Evolutionary conservation across 2,113 vertebrate species (phyloP).

Genomic region (Myiozetetes cayanensis): DNA sequence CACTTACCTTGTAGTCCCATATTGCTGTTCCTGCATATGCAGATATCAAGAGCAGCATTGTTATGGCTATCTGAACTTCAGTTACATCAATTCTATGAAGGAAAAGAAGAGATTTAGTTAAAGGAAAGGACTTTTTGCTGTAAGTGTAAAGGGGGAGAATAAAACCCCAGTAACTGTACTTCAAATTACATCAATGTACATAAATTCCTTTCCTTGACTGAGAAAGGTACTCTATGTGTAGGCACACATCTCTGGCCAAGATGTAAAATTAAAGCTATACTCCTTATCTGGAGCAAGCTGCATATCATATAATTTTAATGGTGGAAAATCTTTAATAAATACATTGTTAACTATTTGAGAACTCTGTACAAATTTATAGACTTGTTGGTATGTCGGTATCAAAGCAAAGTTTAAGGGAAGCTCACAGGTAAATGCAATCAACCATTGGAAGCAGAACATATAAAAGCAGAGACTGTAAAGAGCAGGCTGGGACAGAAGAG

Average conservation of each 20-base stretch:
- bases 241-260: background rate
- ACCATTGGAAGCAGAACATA: background rate
- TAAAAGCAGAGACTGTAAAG: background rate
- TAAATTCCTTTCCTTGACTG: background rate
- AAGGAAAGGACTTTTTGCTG: background rate
- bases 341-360: background rate
- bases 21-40: constrained; percentile 84
- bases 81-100: constrained; percentile 89
- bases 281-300: background rate
- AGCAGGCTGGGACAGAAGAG: background rate
- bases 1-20: constrained; percentile 86
- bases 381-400: background rate
- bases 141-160: background rate
- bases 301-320: background rate
- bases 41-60: constrained; percentile 85
- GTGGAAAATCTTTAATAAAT: background rate
- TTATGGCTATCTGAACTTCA: constrained; percentile 91
- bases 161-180: background rate
- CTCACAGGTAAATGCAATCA: background rate
- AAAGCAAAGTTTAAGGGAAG: background rate
- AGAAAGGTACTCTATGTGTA: background rate
- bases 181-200: background rate
- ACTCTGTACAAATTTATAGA: background rate
- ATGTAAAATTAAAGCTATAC: background rate
- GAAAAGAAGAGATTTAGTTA: background rate